Base-by-base conservation (phyloP, 2,113 vertebrate genomes). In the Ammodramus savannarum region DNA sequence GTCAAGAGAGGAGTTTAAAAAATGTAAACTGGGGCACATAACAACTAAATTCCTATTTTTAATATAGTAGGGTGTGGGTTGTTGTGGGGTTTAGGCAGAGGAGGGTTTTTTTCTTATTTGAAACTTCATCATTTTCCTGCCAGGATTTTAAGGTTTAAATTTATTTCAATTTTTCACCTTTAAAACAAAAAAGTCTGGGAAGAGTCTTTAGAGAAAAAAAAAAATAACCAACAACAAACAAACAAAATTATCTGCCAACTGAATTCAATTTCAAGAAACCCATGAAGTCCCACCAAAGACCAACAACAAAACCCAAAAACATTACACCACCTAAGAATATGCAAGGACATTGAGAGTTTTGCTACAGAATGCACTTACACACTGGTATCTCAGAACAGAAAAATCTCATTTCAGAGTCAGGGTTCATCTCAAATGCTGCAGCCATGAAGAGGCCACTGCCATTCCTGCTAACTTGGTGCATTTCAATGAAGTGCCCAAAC, bases 371-470 rank as follows among this genome's bases (percentile, higher is more conserved):
- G 29, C 27, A 55, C 20, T 51, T 22, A 39, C 1, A 67, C 18
- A 12, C 3, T 31, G 19, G 3, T 34, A 9, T 46, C 36, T 88
- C 15, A 41, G 36, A 85, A 36, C 1, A 4, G n/a, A 21, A 65
- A 87, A 46, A 46, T 22, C 17, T 29, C 20, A 15, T 44, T 63
- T 63, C 57, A 41, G 11, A 34, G 32, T 20, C 34, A 11, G 34
- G 29, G 23, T 10, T 55, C 19, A 43, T 23, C 43, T 58, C 46
- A 62, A 71, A 54, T 0, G 0, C 44, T 36, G 7, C 10, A 74
- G 51, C 11, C 44, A 61, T 1, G 7, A 52, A 55, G 7, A 68
- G 19, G 52, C 13, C 63, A 13, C 0, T 1, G 27, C 15, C 48
- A 27, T 39, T 58, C 29, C 7, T 55, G 43, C 43, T 52, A 21